Conservation (phyloP, 2,888 invertebrate species). For the Norana najaformis region DNA sequence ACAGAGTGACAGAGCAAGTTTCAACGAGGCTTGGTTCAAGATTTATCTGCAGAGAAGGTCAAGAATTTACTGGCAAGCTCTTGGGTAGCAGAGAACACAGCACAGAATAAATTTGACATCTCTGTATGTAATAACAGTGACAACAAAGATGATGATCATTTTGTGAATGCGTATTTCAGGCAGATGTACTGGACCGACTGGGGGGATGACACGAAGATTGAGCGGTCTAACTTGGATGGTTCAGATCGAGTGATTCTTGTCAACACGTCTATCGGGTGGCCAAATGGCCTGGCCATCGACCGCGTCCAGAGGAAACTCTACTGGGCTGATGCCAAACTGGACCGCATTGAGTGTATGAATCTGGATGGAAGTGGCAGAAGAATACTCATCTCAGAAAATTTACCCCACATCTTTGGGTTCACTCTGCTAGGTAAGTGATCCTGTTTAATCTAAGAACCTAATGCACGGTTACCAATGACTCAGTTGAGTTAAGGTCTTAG, state of each 20-base stretch:
- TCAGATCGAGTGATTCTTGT: constrained; percentile 74
- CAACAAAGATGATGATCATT: too few species aligned
- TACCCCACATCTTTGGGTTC: constrained; percentile 83
- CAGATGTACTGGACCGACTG: constrained; percentile 77
- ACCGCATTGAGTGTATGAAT: constrained; percentile 81
- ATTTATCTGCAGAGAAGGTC: too few species aligned
- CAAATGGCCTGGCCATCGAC: constrained; percentile 70
- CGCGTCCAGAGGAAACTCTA: constrained; percentile 68
- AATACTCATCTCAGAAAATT: constrained; percentile 70
- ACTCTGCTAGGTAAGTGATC: constrained; percentile 73
- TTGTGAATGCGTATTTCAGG: not conserved
- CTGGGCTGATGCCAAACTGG: constrained; percentile 84
- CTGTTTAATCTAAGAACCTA: not conserved
- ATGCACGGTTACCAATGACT: not conserved
- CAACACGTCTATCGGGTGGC: constrained; percentile 85
- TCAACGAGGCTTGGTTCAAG: not conserved
- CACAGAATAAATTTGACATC: too few species aligned
- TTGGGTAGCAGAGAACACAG: too few species aligned
- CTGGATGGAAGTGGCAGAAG: constrained; percentile 72
- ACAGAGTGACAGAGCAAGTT: not conserved
- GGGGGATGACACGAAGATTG: constrained; percentile 78
- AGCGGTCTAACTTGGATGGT: constrained; percentile 80
- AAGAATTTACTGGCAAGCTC: too few species aligned
- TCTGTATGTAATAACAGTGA: too few species aligned
- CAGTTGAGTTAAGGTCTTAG: not conserved